phyloP scores from a whole-genome alignment of 2,888 invertebrate genomes.

The Apamea crenata region DNA sequence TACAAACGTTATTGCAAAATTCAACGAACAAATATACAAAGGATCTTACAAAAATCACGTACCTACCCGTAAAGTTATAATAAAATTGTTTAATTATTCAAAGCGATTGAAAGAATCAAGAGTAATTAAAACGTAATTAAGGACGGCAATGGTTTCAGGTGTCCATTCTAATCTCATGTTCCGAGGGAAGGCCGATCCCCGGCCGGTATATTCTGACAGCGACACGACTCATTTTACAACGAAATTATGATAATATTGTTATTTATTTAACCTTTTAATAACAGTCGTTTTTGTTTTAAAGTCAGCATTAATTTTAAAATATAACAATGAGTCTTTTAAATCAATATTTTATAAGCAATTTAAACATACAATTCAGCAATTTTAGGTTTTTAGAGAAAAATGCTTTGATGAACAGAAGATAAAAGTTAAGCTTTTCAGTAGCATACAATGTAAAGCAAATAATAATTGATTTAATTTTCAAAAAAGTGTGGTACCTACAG shows the following conservation, averaged over 20 bases:
- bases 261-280: not conserved
- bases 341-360: not conserved
- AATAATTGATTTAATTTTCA: too few relatives aligned
- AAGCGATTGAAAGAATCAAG: conserved; percentile 70
- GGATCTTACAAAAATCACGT: conserved; percentile 30
- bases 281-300: not conserved
- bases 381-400: not conserved
- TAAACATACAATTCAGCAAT: not conserved
- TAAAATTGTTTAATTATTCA: conserved; percentile 64
- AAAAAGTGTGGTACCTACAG: too few relatives aligned
- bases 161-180: conserved; percentile 80
- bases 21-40: not conserved
- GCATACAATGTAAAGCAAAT: too few relatives aligned
- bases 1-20: not conserved
- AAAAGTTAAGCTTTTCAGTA: not conserved
- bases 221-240: conserved; percentile 21
- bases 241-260: conserved; percentile 20
- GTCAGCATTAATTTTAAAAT: not conserved
- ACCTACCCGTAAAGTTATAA: conserved; percentile 35
- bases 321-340: not conserved
- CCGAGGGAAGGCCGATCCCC: conserved; percentile 62
- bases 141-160: conserved; percentile 77
- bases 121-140: conserved; percentile 83
- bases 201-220: conserved; percentile 64
- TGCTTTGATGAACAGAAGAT: too few relatives aligned